phyloP scores from a whole-genome alignment of 2,113 vertebrate genomes.

The Hippopotamus amphibius region DNA sequence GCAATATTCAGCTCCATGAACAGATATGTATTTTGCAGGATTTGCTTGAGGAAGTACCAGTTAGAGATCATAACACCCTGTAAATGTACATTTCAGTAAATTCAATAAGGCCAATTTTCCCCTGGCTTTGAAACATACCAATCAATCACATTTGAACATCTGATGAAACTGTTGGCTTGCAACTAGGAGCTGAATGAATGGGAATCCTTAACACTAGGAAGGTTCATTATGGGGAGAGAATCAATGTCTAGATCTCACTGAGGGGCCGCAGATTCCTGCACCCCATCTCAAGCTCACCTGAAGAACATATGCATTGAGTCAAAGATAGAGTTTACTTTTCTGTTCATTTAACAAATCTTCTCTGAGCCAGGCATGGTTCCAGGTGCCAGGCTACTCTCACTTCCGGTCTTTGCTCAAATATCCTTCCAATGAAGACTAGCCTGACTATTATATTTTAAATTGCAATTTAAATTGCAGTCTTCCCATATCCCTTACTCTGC shows the following conservation, averaged over 20 bases:
- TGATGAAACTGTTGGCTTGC: neutral
- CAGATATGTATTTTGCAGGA: neutral
- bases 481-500: neutral
- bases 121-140: neutral
- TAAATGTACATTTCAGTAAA: neutral
- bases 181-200: neutral
- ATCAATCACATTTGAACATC: neutral
- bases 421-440: neutral
- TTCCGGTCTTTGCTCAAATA: neutral
- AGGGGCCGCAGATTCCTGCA: too few species aligned
- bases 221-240: neutral
- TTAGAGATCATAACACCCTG: neutral
- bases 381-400: neutral
- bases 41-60: neutral
- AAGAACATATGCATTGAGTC: neutral
- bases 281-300: neutral
- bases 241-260: neutral
- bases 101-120: neutral
- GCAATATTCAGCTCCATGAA: neutral
- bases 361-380: neutral
- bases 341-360: neutral
- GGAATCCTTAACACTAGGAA: neutral
- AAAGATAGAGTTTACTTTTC: neutral
- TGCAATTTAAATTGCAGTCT: neutral
- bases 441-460: neutral